phyloP scores from a whole-genome alignment of 2,797 vertebrate species.

The Scyliorhinus canicula region DNA sequence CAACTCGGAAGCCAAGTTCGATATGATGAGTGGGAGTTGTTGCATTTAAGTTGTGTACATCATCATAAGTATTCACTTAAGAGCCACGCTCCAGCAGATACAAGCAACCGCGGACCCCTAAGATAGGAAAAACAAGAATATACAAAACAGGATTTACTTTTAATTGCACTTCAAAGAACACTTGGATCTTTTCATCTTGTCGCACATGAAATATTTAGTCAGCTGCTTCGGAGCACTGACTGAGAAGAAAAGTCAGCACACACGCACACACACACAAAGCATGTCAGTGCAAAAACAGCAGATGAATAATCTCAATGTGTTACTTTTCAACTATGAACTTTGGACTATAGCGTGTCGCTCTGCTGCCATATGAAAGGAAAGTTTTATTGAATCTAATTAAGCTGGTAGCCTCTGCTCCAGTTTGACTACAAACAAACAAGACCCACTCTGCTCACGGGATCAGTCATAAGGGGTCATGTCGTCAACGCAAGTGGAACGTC shows the following conservation, averaged over 20 bases:
- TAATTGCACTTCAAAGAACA: background rate
- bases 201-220: background rate
- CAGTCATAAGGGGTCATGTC: background rate
- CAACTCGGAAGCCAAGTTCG: background rate
- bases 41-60: background rate
- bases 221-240: background rate
- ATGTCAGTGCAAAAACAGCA: background rate
- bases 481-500: background rate
- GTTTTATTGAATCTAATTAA: slow-evolving; percentile 2
- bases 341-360: background rate
- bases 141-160: background rate
- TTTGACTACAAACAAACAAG: slow-evolving; percentile 4
- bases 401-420: background rate
- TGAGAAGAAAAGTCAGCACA: background rate
- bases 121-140: background rate
- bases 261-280: background rate
- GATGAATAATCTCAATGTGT: background rate
- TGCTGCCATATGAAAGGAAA: background rate
- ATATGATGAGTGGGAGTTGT: background rate
- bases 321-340: slow-evolving; percentile 10
- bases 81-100: background rate
- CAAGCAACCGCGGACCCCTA: background rate
- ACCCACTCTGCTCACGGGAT: background rate
- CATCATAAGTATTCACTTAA: background rate
- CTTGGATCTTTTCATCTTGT: background rate